phyloP scores from a whole-genome alignment of 2,113 vertebrate genomes.

The Acrocephalus arundinaceus region DNA sequence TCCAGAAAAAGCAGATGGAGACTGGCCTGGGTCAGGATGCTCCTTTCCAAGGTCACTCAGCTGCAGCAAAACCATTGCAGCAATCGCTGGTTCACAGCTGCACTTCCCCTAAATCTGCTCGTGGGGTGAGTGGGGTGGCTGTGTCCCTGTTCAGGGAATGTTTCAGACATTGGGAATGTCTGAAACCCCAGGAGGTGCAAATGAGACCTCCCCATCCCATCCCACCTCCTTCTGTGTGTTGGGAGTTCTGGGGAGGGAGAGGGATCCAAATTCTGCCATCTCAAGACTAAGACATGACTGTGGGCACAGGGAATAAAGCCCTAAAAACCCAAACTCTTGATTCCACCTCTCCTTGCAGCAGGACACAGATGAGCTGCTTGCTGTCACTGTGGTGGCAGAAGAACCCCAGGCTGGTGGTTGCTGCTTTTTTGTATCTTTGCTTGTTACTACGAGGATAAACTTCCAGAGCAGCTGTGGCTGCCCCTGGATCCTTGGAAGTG shows the following conservation, averaged over 20 bases:
- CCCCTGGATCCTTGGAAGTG: not conserved
- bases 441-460: not conserved
- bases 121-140: not conserved
- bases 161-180: not conserved
- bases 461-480: not conserved
- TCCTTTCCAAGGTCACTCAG: not conserved
- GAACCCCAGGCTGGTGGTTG: not conserved
- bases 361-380: accelerated
- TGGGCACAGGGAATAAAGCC: not conserved
- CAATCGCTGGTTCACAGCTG: accelerated
- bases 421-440: not conserved
- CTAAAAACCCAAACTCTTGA: not conserved
- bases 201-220: not conserved
- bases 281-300: not conserved
- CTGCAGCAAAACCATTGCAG: not conserved
- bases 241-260: not conserved
- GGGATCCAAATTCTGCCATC: not conserved
- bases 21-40: accelerated
- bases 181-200: accelerated
- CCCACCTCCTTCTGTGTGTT: not conserved
- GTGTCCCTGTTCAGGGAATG: not conserved
- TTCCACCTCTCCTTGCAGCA: accelerated
- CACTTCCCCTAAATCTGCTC: accelerated
- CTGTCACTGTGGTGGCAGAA: accelerated
- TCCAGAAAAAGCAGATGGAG: not conserved